Conservation (phyloP, 1,140 invertebrate species). For the Tetranychus urticae region DNA sequence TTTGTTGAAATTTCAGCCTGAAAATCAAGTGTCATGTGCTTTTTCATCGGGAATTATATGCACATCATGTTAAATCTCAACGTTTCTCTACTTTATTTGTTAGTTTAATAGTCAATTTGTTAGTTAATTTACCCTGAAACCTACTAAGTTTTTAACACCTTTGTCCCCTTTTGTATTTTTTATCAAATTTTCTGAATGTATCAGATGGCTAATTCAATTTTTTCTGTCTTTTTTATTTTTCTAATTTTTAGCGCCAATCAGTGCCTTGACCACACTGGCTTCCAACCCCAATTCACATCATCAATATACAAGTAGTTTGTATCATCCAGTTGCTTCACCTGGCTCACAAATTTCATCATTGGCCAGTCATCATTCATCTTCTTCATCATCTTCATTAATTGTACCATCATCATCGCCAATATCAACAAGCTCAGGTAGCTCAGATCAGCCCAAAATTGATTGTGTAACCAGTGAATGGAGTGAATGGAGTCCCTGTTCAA, state of each 20-base stretch:
- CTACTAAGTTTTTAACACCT: too few relatives aligned
- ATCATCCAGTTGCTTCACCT: not conserved
- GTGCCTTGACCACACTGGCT: slow-evolving; percentile 6
- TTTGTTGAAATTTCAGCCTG: too few relatives aligned
- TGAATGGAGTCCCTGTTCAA: slow-evolving; percentile 42
- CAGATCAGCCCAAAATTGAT: slow-evolving; percentile 14
- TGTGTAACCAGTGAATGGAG: slow-evolving; percentile 47
- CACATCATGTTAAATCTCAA: too few relatives aligned
- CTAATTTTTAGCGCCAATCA: slow-evolving; percentile 1
- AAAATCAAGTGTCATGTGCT: too few relatives aligned
- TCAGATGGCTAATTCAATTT: not conserved
- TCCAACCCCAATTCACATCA: not conserved
- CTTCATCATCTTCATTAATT: not conserved
- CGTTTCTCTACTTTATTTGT: too few relatives aligned
- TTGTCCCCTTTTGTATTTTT: too few relatives aligned
- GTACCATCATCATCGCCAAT: not conserved
- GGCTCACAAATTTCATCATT: too few relatives aligned
- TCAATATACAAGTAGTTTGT: not conserved
- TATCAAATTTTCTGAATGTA: too few relatives aligned
- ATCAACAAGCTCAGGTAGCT: not conserved
- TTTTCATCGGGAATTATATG: too few relatives aligned
- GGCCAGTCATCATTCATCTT: not conserved
- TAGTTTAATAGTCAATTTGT: too few relatives aligned
- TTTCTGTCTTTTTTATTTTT: not conserved
- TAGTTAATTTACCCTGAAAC: too few relatives aligned